Base-by-base conservation (phyloP, 2,888 invertebrate genomes). In the Rugalucina vietnamica region DNA sequence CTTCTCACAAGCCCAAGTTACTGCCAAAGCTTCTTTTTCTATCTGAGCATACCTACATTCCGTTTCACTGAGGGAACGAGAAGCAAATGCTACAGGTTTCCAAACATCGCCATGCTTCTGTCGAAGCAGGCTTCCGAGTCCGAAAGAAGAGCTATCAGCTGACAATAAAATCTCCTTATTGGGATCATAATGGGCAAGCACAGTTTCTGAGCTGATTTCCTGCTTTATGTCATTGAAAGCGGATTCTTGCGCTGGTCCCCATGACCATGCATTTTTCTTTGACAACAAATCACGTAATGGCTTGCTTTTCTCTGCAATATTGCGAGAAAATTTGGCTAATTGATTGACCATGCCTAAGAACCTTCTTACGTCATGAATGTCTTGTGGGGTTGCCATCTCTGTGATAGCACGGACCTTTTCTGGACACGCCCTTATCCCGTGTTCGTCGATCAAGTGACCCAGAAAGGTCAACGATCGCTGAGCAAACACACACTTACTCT, bases 331-430 rank as follows among this genome's bases (percentile, higher is more conserved):
- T 50, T 73, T 60, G 12, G 74, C 80, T 37, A 86, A 24, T 14
- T 86, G 82, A 69, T 85, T 85, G 14, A 85, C 82, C 75, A 86
- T 85, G 12, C 83, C 83, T 39, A 83, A 27, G 39, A 88, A 86
- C 27, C 70, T 29, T 5, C 69, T 24, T 2, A 82, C 24, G 14
- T 75, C 37, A 14, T 18, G 24, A 54, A 54, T n/a, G 0, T 43
- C 21, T 27, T 73, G 76, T 27, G 54, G 27, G 18, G 29, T 39
- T 18, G 54, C 50, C 4, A 39, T n/a, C 2, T 57, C 39, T 10
- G 18, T n/a, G 24, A 75, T 71, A 21, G 36, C n/a, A 24, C 69
- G 10, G 1, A 50, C 60, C 12, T 79, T 79, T 34, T 54, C 65
- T 1, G 80, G 75, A 54, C 70, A 74, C 12, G 71, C 71, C 29